Evolutionary conservation across 2,113 vertebrate genomes (phyloP), one percentile per base, ranked within the genome.

Genomic region (Pelobates fuscus): DNA sequence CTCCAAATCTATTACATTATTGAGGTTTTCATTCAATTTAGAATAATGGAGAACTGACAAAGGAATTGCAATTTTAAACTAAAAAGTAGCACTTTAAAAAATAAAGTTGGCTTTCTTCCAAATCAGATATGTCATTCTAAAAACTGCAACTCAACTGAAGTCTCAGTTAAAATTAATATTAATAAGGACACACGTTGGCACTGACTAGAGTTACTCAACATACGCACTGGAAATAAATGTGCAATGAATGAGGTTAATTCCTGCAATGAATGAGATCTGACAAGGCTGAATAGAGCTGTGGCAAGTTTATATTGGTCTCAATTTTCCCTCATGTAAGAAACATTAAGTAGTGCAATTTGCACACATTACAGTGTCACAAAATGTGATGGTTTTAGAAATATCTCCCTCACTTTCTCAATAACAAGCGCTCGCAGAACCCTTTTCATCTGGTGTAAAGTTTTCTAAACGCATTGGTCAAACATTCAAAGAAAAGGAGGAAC

Each of bases 391-490:
- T 58, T 43, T 14, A 23, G 32, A 20, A 43, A 41, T 29, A 41
- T 65, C 62, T 41, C n/a, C 37, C 61, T 58, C 61, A 20, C 49
- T 74, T 66, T 65, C 61, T 74, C 52, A 41, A 32, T 57, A 55
- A 54, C 62, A 8, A 14, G 14, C 10, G 4, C 21, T 29, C 25
- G 30, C 54, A 58, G 62, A 65, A 44, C 52, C 60, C 46, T 49
- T 73, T 64, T 55, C 71, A 73, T 74, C 49, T 54, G 23, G 49
- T 41, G 21, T 57, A 23, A 57, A 57, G 52, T 66, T 63, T 43
- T 66, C 71, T 74, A 66, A 32, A 66, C 54, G 30, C 52, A 58
- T 43, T 66, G 71, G 62, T 57, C 62, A 66, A 74, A 74, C 46
- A 65, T 37, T 49, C 59, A 52, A 66, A 58, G 62, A 55, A 29